Conservation (phyloP, 2,113 vertebrate genomes). For the Epinephelus cyanopodus region DNA sequence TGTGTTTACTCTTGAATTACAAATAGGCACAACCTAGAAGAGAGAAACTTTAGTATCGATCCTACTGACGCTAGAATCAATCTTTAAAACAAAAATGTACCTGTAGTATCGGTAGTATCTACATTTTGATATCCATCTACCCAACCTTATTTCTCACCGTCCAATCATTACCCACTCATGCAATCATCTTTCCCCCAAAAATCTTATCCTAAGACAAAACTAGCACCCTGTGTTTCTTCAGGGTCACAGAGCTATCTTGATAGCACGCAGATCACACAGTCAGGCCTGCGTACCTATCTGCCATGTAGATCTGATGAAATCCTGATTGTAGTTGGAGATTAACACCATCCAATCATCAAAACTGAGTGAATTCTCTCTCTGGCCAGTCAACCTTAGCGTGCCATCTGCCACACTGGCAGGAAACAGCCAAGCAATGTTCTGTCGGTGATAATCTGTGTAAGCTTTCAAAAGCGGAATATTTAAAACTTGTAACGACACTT, state of each 20-base stretch:
- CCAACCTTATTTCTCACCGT: background rate
- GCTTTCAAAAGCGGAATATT: slow-evolving; percentile 36
- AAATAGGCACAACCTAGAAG: too few relatives aligned
- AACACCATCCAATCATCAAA: slow-evolving; percentile 59
- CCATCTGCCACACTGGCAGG: slow-evolving; percentile 75
- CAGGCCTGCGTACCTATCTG: background rate
- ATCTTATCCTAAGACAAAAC: slow-evolving; percentile 1
- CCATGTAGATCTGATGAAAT: slow-evolving; percentile 21
- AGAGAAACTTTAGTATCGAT: too few relatives aligned
- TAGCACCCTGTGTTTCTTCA: background rate
- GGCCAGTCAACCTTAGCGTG: slow-evolving; percentile 47
- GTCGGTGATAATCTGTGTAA: slow-evolving; percentile 40
- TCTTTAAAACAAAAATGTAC: too few relatives aligned
- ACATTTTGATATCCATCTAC: too few relatives aligned
- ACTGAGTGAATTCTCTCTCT: slow-evolving; percentile 54
- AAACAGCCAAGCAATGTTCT: slow-evolving; percentile 46
- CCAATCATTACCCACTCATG: background rate
- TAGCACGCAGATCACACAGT: background rate
- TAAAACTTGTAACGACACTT: slow-evolving; percentile 16
- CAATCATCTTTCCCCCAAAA: background rate
- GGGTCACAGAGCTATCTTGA: background rate
- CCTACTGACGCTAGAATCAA: too few relatives aligned
- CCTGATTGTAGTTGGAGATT: slow-evolving; percentile 61
- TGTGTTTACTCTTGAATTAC: too few relatives aligned
- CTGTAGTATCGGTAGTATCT: too few relatives aligned